Conservation (phyloP, 2,113 vertebrate genomes). For the Apeltes quadracus region DNA sequence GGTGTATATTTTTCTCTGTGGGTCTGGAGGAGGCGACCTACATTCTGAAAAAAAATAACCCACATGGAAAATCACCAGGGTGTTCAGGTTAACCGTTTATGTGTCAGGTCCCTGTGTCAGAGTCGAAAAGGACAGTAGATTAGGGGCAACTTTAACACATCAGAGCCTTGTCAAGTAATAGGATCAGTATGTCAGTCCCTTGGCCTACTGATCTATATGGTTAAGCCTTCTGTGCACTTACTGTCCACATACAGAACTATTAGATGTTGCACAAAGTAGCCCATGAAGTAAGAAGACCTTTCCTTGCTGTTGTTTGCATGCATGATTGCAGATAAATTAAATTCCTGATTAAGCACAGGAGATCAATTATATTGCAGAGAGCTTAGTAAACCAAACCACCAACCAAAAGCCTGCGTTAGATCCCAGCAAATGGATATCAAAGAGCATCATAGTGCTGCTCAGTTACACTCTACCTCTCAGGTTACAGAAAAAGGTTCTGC, state of each 20-base stretch:
- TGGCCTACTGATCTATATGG: conserved; percentile 75
- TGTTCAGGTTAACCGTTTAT: not conserved
- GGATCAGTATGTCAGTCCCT: conserved; percentile 68
- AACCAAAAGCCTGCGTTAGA: conserved; percentile 16
- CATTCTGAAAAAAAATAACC: not conserved
- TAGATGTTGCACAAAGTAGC: conserved; percentile 16
- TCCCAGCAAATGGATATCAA: conserved; percentile 24
- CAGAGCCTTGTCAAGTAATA: conserved; percentile 58
- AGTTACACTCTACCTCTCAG: conserved; percentile 35
- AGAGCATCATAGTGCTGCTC: conserved; percentile 20
- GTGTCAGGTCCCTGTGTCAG: not conserved
- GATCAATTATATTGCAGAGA: not conserved
- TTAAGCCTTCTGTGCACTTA: conserved; percentile 47
- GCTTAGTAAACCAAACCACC: not conserved
- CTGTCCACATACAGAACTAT: conserved; percentile 49
- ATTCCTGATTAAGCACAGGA: not conserved
- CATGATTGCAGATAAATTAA: conserved; percentile 1
- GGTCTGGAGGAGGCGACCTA: not conserved
- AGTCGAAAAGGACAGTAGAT: conserved; percentile 63
- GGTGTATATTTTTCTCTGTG: not conserved
- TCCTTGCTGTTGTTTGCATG: conserved; percentile 27
- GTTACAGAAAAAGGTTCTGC: conserved; percentile 60
- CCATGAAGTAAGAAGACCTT: no score
- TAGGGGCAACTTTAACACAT: conserved; percentile 67
- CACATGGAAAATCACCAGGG: not conserved